Conservation (phyloP, 2,113 vertebrate genomes). For the Lycocorax pyrrhopterus region DNA sequence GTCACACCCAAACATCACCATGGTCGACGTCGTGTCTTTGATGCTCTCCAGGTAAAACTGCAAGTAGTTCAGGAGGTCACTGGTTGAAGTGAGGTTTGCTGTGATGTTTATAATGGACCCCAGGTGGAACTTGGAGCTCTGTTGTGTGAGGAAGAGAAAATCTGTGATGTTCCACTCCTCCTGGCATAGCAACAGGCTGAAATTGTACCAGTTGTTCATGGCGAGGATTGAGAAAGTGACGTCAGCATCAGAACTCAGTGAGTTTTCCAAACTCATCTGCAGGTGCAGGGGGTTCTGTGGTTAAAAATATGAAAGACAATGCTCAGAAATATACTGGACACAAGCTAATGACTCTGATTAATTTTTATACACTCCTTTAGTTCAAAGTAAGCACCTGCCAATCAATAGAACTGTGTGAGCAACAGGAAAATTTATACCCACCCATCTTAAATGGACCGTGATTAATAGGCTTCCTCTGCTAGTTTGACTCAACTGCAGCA, state of each 20-base stretch:
- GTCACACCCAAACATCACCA: conserved; percentile 92
- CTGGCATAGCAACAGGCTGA: conserved; percentile 91
- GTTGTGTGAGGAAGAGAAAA: conserved; percentile 86
- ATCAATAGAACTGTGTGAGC: not conserved
- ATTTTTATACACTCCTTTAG: not conserved
- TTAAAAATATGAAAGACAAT: conserved; percentile 62
- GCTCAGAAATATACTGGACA: conserved; percentile 46
- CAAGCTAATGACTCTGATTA: not conserved
- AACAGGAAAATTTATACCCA: not conserved
- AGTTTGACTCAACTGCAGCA: not conserved
- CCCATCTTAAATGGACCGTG: not conserved
- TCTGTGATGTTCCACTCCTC: conserved; percentile 90
- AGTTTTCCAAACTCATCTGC: conserved; percentile 90
- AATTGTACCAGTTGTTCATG: conserved; percentile 96
- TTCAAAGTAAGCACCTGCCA: not conserved
- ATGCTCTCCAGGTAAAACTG: conserved; percentile 81
- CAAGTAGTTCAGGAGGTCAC: conserved; percentile 79
- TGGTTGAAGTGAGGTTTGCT: conserved; percentile 72
- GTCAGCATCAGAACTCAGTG: conserved; percentile 79
- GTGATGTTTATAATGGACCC: conserved; percentile 88
- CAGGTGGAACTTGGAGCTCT: conserved; percentile 89
- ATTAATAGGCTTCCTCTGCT: not conserved
- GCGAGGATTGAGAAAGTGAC: conserved; percentile 89
- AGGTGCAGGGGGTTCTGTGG: conserved; percentile 92
- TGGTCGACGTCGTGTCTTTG: conserved; percentile 78